Evolutionary conservation across 2,888 invertebrate genomes (phyloP), one percentile per base, ranked within the genome.

Genomic region (Ypsolopha sequella): DNA sequence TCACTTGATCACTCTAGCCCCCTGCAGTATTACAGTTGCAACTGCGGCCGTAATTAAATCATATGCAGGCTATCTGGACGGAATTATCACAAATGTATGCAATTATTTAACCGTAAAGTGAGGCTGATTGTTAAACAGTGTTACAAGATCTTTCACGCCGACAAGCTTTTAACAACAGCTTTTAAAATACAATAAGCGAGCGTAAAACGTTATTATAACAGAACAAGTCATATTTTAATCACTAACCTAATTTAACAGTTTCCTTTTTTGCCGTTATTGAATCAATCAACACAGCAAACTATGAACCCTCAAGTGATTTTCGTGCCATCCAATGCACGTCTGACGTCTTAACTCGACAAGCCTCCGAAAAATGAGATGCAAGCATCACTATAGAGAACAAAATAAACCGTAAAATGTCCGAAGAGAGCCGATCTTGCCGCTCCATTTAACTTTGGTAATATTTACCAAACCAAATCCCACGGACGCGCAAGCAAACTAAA

Each of bases 1-100:
- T 62, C 65, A 64, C 65, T 65, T 70, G 72, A 70, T 70, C 73
- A 24, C 24, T 24, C 24, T n/a, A 24, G 24, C 73, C 71, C 68
- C 64, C 70, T 60, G 60, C 61, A 62, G 61, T 63, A 63, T 64
- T 70, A 71, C 71, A 46, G 53, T 11, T 65, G 63, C 62, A 63
- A 56, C 62, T 63, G 61, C 62, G 63, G 38, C 47, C 36, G 46
- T 45, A 36, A 50, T 38, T 51, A 38, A 39, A 45, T 46, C 35
- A 41, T 45, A 45, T 46, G 36, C 36, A 45, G 44, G n/a, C 45
- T 24, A 24, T 24, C 24, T 24, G 24, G 24, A 24, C 24, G 43
- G 24, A 43, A 43, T 43, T 13, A 24, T 43, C 43, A 24, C 24
- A 3, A 24, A 24, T 24, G 2, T 24, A 43, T 43, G 43, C 43